Base-by-base conservation (phyloP, 2,797 vertebrate species). In the Semotilus atromaculatus region DNA sequence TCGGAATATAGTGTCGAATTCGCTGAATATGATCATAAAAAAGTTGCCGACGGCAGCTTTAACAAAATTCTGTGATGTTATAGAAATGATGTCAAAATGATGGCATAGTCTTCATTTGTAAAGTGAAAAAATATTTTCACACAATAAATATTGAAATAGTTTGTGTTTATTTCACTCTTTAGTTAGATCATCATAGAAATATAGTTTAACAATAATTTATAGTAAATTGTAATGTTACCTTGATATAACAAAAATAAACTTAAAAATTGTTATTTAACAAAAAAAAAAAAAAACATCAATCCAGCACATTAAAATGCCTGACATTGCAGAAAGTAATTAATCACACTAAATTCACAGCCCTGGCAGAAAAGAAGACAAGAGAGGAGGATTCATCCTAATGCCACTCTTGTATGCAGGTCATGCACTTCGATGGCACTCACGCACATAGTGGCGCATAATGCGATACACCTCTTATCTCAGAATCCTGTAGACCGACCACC, bases 391-490 rank as follows among this genome's bases (percentile, higher is more conserved):
- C 26, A 51, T 80, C 26, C 62, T 75, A 81, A 85, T 82, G 66
- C 43, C 2, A 43, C 38, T 67, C 66, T 72, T 43, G 75, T 51
- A 68, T 78, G 36, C 81, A 70, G 74, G 87, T 79, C 40, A 36
- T 53, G 68, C 80, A 82, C 85, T 40, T 43, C 71, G 36, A 62
- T 43, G 81, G 48, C 80, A 74, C 62, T 87, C 53, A 77, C 75
- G 75, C 66, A 79, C 81, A 62, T 81, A 75, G 82, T 80, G 77
- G 31, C 16, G 26, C 26, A 86, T 64, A 84, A 55, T 55, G 31
- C 43, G 19, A 55, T 83, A 53, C 21, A 62, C 11, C 11, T 34
- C 71, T 26, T 26, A 34, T 75, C 29, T 55, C 45, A 34, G 11
- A 67, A 73, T 76, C 45, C 48, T 9, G 23, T 64, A 38, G 45